These are phyloP conservation scores for Conopomorpha cramerella DNA, from an alignment of 1,140 invertebrate species.

Conservation along the genomic window DNA sequence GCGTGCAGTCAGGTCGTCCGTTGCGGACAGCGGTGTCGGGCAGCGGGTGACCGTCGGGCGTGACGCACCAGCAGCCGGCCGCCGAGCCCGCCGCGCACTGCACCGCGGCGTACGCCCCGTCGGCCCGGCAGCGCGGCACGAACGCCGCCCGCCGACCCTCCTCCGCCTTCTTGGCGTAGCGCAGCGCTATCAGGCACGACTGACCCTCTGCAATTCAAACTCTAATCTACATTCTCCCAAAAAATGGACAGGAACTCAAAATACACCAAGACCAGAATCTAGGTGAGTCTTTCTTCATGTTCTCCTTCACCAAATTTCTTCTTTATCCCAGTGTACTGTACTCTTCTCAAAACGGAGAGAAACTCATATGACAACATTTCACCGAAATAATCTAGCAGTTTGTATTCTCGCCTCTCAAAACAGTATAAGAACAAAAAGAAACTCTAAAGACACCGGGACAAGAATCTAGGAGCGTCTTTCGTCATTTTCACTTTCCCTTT, in stretches of 20 bases:
- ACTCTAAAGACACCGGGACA: too few relatives aligned
- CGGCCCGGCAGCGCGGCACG: slow-evolving; percentile 74
- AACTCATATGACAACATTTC: too few relatives aligned
- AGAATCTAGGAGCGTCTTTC: too few relatives aligned
- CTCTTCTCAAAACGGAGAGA: too few relatives aligned
- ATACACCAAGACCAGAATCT: slow-evolving; percentile 1
- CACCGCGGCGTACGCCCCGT: slow-evolving; percentile 81
- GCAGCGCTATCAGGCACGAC: slow-evolving; percentile 30
- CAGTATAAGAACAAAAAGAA: too few relatives aligned
- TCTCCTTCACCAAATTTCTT: too few relatives aligned
- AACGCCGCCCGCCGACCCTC: slow-evolving; percentile 35
- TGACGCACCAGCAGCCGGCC: slow-evolving; percentile 79
- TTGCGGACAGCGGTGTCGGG: slow-evolving; percentile 74
- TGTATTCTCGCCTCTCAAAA: too few relatives aligned
- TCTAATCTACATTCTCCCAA: too few relatives aligned
- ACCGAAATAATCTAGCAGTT: too few relatives aligned
- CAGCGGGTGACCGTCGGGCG: slow-evolving; percentile 76
- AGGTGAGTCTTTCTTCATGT: neutral
- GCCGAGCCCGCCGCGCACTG: slow-evolving; percentile 79
- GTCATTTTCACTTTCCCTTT: too few relatives aligned
- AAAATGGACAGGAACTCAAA: slow-evolving; percentile 3
- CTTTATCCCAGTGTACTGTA: too few relatives aligned
- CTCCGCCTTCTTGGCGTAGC: slow-evolving; percentile 37
- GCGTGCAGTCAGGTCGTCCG: slow-evolving; percentile 69
- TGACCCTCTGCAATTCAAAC: slow-evolving; percentile 25